Percentiles rank a stretch among this genome's conserved stretches.
Conservation (phyloP, 2,113 vertebrate genomes). For the Hemiprocne comata region DNA sequence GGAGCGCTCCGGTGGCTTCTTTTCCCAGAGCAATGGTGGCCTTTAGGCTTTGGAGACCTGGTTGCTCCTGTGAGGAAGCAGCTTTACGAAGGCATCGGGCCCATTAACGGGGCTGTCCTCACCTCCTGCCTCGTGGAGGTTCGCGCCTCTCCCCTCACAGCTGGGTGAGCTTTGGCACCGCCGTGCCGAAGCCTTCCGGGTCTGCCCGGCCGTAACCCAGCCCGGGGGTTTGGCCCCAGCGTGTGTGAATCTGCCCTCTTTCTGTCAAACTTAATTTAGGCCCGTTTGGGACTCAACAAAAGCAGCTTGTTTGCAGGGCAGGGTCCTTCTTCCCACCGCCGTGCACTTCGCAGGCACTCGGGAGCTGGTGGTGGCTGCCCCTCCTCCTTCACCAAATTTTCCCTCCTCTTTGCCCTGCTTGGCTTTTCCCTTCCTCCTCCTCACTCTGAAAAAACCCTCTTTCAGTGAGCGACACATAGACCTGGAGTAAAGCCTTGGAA, state of each 20-base stretch:
- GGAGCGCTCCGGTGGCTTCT: rapidly evolving
- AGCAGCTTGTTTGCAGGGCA: conserved; percentile 54
- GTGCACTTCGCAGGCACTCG: neutral
- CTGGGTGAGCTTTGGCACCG: neutral
- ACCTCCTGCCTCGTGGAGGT: neutral
- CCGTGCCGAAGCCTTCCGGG: neutral
- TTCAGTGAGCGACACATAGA: neutral
- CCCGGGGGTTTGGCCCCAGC: neutral
- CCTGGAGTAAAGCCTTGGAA: neutral
- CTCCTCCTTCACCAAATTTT: conserved; percentile 16
- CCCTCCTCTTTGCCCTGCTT: neutral
- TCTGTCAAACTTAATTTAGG: conserved; percentile 63
- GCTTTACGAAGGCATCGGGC: neutral
- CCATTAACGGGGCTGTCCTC: neutral
- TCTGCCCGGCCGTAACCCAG: neutral
- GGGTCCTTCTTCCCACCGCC: neutral
- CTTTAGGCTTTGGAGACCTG: neutral
- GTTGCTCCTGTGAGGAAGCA: neutral
- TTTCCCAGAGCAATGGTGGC: neutral
- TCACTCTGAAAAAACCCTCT: neutral
- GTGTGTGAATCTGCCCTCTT: conserved; percentile 35
- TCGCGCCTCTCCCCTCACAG: neutral
- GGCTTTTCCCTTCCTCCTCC: neutral
- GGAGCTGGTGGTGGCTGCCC: neutral
- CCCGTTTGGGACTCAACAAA: conserved; percentile 40